Evolutionary conservation across 2,888 invertebrate species (phyloP).

Genomic region (Lysandra bellargus): DNA sequence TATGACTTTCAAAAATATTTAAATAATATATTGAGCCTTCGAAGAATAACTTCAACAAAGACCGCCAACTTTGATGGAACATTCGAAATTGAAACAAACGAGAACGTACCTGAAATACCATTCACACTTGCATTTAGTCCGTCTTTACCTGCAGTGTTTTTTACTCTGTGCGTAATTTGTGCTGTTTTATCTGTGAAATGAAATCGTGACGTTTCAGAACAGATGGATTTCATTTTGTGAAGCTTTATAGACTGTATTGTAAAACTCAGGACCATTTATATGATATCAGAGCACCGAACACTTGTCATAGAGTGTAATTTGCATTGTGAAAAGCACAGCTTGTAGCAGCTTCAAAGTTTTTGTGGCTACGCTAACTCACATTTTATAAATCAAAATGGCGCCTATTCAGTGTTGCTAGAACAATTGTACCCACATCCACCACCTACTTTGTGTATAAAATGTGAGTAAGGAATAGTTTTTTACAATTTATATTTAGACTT

Average conservation of each 20-base stretch:
- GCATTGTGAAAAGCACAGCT: constrained; percentile 69
- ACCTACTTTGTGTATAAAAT: constrained; percentile 22
- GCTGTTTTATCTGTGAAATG: constrained; percentile 66
- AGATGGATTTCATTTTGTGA: constrained; percentile 56
- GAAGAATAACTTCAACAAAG: not conserved
- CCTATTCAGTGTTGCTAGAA: constrained; percentile 36
- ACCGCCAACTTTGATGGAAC: constrained; percentile 27
- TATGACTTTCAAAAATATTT: not conserved
- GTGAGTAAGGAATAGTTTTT: constrained; percentile 8
- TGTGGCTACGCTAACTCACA: constrained; percentile 47
- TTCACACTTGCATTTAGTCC: constrained; percentile 61
- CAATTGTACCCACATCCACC: constrained; percentile 11
- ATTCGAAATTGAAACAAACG: constrained; percentile 28
- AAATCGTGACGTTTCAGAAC: constrained; percentile 48
- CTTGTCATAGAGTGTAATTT: constrained; percentile 57
- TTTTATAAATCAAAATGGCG: constrained; percentile 39
- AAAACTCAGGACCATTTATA: constrained; percentile 77
- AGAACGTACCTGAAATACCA: constrained; percentile 40
- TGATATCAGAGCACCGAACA: constrained; percentile 65
- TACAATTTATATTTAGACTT: constrained; percentile 32
- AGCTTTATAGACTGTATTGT: constrained; percentile 73
- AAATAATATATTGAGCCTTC: too few species aligned
- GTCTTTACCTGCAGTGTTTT: constrained; percentile 69
- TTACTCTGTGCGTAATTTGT: constrained; percentile 70
- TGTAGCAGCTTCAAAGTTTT: constrained; percentile 64